These are phyloP conservation scores for Proisotoma minuta DNA, from an alignment of 2,888 invertebrate genomes.

Conservation along the genomic window DNA sequence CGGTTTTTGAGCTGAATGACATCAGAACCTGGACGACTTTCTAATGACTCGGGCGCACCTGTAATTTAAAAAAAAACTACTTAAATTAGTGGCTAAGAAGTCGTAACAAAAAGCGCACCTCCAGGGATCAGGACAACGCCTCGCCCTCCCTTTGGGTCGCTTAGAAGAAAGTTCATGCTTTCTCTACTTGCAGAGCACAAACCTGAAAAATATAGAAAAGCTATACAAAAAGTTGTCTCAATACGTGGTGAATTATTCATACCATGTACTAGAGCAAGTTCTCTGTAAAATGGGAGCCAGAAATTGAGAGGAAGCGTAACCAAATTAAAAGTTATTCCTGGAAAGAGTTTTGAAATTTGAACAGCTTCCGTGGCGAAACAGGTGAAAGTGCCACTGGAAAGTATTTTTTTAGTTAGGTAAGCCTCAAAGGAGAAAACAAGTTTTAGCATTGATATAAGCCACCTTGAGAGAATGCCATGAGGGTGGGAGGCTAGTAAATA, in stretches of 20 bases:
- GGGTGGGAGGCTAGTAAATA: conserved; percentile 85
- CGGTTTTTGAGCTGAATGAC: conserved; percentile 67
- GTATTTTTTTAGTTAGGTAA: background rate
- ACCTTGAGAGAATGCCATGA: conserved; percentile 68
- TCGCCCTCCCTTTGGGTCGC: conserved; percentile 53
- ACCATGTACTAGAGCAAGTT: conserved; percentile 56
- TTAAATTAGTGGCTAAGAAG: conserved; percentile 48
- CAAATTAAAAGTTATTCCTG: conserved; percentile 13
- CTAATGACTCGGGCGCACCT: conserved; percentile 48
- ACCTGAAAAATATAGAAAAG: conserved; percentile 27
- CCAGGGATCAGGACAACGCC: conserved; percentile 75
- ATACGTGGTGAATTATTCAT: background rate
- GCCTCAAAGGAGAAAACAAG: background rate
- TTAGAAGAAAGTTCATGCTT: conserved; percentile 63
- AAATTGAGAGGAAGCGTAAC: conserved; percentile 64
- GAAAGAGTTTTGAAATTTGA: conserved; percentile 11
- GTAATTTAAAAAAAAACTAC: background rate
- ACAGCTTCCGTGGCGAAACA: conserved; percentile 15
- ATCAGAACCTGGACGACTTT: conserved; percentile 72
- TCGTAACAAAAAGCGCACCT: conserved; percentile 70
- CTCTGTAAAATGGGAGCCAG: conserved; percentile 66
- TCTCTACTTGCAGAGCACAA: conserved; percentile 58
- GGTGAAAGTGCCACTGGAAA: conserved; percentile 11
- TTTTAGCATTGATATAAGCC: background rate
- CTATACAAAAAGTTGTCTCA: background rate